Conservation (phyloP, 2,888 invertebrate species). For the Keiferia lycopersicella region DNA sequence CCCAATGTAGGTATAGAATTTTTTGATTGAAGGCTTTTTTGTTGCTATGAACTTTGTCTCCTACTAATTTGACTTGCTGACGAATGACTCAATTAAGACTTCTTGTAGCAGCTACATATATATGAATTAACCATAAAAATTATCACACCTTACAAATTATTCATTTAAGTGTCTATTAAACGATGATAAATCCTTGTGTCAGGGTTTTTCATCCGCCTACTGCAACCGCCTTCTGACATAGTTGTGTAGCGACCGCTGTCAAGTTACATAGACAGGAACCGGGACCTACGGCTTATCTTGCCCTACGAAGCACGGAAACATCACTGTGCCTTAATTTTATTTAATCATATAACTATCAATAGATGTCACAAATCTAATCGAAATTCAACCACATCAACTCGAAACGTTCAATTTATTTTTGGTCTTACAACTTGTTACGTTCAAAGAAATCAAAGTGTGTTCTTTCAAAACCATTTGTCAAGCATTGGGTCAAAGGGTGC, state of each 20-base stretch:
- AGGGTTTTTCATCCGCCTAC: no score
- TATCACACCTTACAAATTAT: no score
- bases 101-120: no score
- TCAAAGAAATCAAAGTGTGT: slow-evolving; percentile 19
- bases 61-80: neutral
- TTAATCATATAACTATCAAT: neutral
- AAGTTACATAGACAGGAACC: no score
- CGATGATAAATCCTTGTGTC: no score
- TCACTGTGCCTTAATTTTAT: neutral
- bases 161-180: no score
- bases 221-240: no score
- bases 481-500: slow-evolving; percentile 61
- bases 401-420: slow-evolving; percentile 19
- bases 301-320: no score
- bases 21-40: neutral
- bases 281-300: no score
- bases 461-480: slow-evolving; percentile 60
- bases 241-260: no score
- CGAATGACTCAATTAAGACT: no score
- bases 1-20: neutral
- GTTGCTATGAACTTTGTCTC: neutral
- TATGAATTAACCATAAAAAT: no score
- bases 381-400: neutral
- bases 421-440: slow-evolving; percentile 17
- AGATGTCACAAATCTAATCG: neutral